Evolutionary conservation across 1,140 invertebrate genomes (phyloP).

Genomic region (Drosophila insularis): DNA sequence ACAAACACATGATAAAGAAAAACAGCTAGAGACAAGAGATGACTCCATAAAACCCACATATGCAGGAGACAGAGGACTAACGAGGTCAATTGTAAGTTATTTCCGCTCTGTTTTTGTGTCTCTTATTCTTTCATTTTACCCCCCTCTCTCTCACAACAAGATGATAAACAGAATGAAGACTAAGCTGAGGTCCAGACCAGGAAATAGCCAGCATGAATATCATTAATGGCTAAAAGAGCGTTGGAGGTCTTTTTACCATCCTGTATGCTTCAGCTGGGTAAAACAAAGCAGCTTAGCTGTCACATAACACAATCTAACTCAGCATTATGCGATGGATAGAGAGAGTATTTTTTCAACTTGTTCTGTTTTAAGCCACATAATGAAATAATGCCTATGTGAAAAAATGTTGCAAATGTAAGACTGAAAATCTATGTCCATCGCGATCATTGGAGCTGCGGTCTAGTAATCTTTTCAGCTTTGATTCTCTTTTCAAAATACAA

Average conservation of each 20-base stretch:
- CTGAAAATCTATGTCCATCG: no score
- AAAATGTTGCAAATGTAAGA: not conserved
- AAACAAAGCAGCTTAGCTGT: constrained; percentile 30
- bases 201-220: constrained; percentile 72
- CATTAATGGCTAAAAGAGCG: constrained; percentile 66
- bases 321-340: constrained; percentile 16
- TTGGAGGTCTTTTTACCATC: constrained; percentile 53
- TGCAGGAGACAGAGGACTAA: constrained; percentile 61
- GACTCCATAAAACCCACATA: constrained; percentile 43
- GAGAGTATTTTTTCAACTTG: not conserved
- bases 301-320: constrained; percentile 29
- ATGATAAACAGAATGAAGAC: constrained; percentile 22
- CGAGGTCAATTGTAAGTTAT: constrained; percentile 80
- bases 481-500: no score
- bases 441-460: no score
- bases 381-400: not conserved
- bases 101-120: constrained; percentile 38
- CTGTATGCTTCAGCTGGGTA: constrained; percentile 15
- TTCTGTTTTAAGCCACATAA: not conserved
- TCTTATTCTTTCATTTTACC: not conserved
- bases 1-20: constrained; percentile 2
- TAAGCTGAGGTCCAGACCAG: constrained; percentile 51
- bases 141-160: constrained; percentile 1
- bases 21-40: constrained; percentile 17
- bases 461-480: no score